Evolutionary conservation across 2,888 invertebrate genomes (phyloP).

Genomic region (Anoplius nigerrimus): DNA sequence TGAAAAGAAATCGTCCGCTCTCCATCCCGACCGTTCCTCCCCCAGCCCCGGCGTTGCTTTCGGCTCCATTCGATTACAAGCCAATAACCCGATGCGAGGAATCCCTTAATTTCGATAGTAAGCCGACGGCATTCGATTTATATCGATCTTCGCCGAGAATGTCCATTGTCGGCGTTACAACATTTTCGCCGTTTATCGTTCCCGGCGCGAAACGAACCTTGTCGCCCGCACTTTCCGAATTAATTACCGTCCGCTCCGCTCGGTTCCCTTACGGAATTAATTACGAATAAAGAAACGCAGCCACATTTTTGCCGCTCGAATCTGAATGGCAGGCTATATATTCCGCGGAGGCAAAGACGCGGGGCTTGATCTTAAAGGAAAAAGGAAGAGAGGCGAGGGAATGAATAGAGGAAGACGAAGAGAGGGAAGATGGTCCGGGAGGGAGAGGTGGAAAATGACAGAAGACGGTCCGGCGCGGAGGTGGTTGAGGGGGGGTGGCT

Average conservation of each 20-base stretch:
- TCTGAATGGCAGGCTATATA: no score
- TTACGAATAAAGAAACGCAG: conserved; percentile 56
- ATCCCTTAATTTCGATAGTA: no score
- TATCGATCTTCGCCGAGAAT: no score
- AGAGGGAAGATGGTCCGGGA: background rate
- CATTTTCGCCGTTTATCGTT: no score
- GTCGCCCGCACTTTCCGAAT: no score
- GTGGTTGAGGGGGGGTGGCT: conserved; percentile 27
- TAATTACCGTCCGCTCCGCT: background rate
- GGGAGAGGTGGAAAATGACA: background rate
- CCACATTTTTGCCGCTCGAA: conserved; percentile 54
- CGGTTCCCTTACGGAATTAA: background rate
- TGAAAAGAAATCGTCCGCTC: conserved; percentile 18
- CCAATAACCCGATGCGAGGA: no score
- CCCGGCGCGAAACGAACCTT: no score
- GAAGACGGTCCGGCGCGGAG: background rate
- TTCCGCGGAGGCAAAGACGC: conserved; percentile 26
- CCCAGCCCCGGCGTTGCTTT: background rate
- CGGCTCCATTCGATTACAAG: background rate
- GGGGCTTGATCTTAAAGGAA: background rate
- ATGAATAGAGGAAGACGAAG: background rate
- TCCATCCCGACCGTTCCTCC: background rate
- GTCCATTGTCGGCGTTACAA: no score
- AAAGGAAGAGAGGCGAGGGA: conserved; percentile 4
- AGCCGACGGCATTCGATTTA: no score